phyloP scores from a whole-genome alignment of 2,888 invertebrate species.

The Lagria hirta region DNA sequence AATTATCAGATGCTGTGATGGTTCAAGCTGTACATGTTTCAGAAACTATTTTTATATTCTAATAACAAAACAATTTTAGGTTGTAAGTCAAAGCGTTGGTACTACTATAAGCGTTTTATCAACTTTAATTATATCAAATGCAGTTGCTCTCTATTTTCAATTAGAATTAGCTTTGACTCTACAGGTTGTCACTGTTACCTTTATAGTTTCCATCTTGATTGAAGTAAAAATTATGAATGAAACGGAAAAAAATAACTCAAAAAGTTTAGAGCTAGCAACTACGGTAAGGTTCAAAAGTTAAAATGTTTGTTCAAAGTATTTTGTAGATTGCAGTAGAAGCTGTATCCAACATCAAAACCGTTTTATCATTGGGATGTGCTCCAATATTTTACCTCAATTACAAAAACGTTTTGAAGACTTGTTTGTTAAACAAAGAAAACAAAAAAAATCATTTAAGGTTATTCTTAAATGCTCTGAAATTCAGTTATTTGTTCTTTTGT shows the following conservation, averaged over 20 bases:
- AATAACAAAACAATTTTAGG: too few relatives aligned
- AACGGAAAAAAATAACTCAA: conserved; percentile 67
- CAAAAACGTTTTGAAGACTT: conserved; percentile 61
- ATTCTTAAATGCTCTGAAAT: conserved; percentile 70
- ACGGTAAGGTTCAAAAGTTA: too few relatives aligned
- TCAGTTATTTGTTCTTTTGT: conserved; percentile 71
- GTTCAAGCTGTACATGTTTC: conserved; percentile 79
- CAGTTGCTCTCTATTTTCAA: conserved; percentile 69
- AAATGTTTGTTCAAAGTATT: too few relatives aligned
- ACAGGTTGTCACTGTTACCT: conserved; percentile 70
- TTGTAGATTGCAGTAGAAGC: conserved; percentile 73
- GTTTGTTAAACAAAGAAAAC: conserved; percentile 62
- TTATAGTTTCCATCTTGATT: conserved; percentile 66
- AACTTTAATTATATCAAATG: conserved; percentile 66
- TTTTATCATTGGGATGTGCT: conserved; percentile 72
- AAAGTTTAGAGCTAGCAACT: conserved; percentile 70
- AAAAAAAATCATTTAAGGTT: conserved; percentile 64
- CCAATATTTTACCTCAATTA: conserved; percentile 67
- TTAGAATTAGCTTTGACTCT: conserved; percentile 76
- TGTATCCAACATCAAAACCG: conserved; percentile 76
- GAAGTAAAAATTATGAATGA: conserved; percentile 67
- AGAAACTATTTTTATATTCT: conserved; percentile 64
- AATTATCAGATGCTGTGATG: conserved; percentile 72
- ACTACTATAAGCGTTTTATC: conserved; percentile 73
- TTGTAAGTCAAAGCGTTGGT: conserved; percentile 78